phyloP scores from a whole-genome alignment of 1,140 invertebrate species.

The Venturia canescens region DNA sequence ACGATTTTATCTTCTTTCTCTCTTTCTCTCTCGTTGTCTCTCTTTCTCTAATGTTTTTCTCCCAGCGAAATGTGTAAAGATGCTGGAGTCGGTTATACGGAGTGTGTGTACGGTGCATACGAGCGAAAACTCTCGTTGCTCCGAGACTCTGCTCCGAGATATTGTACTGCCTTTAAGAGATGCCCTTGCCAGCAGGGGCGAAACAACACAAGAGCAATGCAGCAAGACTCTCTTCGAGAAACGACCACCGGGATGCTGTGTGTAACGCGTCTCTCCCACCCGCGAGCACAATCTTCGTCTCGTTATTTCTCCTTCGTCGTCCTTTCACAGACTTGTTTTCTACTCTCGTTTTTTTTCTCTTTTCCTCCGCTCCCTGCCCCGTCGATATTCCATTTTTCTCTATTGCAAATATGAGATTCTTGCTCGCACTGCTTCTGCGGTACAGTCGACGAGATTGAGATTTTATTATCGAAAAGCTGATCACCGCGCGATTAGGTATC shows the following conservation, averaged over 20 bases:
- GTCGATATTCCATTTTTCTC: constrained; percentile 8
- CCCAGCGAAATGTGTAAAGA: constrained; percentile 24
- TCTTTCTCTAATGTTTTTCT: constrained; percentile 10
- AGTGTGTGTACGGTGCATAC: constrained; percentile 31
- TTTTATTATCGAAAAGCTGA: too few relatives aligned
- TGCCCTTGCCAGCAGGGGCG: constrained; percentile 36
- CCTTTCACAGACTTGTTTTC: not conserved
- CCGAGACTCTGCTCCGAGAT: constrained; percentile 7
- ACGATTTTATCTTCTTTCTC: not conserved
- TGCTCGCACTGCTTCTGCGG: not conserved
- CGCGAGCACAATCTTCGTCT: constrained; percentile 28
- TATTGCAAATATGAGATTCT: constrained; percentile 18
- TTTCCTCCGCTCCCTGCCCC: not conserved
- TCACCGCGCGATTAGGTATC: too few relatives aligned
- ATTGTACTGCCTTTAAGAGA: not conserved
- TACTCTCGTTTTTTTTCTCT: not conserved
- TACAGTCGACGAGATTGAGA: not conserved
- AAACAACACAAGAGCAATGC: not conserved
- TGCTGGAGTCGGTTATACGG: constrained; percentile 30
- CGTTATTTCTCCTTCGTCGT: constrained; percentile 13
- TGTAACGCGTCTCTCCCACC: constrained; percentile 16
- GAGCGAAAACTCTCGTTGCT: constrained; percentile 30
- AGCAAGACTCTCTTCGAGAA: not conserved
- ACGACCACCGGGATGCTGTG: constrained; percentile 21
- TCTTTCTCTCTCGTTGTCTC: not conserved